phyloP scores from a whole-genome alignment of 2,888 invertebrate species.

The Antheraea yamamai region DNA sequence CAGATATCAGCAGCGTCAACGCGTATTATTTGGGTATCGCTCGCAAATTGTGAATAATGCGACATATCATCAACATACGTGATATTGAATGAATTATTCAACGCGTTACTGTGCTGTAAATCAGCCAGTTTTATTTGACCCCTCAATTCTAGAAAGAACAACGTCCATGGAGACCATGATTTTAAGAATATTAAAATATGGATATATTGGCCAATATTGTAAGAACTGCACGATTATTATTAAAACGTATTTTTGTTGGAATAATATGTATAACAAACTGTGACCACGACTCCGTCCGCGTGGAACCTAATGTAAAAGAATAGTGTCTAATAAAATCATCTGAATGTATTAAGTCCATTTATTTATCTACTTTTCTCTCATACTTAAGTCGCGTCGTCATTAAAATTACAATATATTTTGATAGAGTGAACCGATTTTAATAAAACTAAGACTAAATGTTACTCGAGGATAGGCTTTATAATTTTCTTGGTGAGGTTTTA shows the following conservation, averaged over 20 bases:
- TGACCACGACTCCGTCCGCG: too few species aligned
- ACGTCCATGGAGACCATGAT: not conserved
- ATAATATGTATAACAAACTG: too few species aligned
- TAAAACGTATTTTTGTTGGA: not conserved
- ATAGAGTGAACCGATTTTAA: too few species aligned
- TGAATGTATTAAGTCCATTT: too few species aligned
- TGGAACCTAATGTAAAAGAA: too few species aligned
- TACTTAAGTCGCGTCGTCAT: too few species aligned
- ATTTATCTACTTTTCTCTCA: too few species aligned
- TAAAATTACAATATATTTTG: too few species aligned
- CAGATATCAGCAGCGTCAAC: constrained; percentile 1
- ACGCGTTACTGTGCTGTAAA: constrained; percentile 24
- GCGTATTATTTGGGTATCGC: constrained; percentile 53
- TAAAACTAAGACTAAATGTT: too few species aligned
- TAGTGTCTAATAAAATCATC: too few species aligned
- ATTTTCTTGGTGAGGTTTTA: too few species aligned
- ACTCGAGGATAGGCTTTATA: too few species aligned
- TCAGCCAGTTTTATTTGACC: constrained; percentile 23
- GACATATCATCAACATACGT: constrained; percentile 52
- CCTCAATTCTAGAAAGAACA: not conserved
- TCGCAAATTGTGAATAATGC: constrained; percentile 70
- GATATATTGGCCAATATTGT: not conserved
- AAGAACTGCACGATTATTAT: not conserved
- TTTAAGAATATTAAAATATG: not conserved
- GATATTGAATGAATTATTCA: constrained; percentile 69